Evolutionary conservation across 2,888 invertebrate species (phyloP).

Genomic region (Xylocampa areola): DNA sequence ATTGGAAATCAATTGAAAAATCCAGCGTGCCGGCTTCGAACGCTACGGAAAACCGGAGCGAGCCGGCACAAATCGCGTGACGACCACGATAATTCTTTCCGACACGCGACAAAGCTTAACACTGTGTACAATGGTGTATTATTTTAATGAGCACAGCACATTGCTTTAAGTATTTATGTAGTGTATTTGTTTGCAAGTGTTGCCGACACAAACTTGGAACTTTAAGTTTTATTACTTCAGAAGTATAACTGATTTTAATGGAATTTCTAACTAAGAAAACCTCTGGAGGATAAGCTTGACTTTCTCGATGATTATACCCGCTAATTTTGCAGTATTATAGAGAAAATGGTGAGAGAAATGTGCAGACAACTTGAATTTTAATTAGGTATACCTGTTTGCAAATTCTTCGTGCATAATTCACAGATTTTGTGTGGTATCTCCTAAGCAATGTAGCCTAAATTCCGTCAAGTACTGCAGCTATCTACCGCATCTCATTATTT

Average conservation of each 20-base stretch:
- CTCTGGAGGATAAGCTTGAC: slow-evolving; percentile 31
- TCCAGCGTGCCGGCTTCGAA: slow-evolving; percentile 18
- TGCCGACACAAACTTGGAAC: slow-evolving; percentile 24
- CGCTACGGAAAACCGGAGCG: slow-evolving; percentile 2
- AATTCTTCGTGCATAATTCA: slow-evolving; percentile 26
- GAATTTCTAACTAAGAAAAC: slow-evolving; percentile 47
- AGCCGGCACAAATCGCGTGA: slow-evolving; percentile 42
- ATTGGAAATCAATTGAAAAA: slow-evolving; percentile 52
- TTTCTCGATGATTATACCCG: slow-evolving; percentile 37
- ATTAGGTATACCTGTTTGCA: slow-evolving; percentile 23
- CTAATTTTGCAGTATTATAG: slow-evolving; percentile 22
- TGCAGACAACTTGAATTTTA: slow-evolving; percentile 32
- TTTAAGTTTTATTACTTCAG: slow-evolving; percentile 44
- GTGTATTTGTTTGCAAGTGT: slow-evolving; percentile 40
- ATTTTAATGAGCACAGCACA: slow-evolving; percentile 35
- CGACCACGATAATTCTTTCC: slow-evolving; percentile 23
- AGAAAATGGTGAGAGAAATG: slow-evolving; percentile 26
- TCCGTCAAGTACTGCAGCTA: slow-evolving; percentile 6
- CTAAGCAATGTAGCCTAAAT: slow-evolving; percentile 23
- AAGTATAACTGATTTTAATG: slow-evolving; percentile 54
- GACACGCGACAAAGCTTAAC: slow-evolving; percentile 40
- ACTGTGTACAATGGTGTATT: slow-evolving; percentile 36
- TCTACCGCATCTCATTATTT: slow-evolving; percentile 33
- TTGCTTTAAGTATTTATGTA: slow-evolving; percentile 40
- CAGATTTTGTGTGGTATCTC: slow-evolving; percentile 20